phyloP scores from a whole-genome alignment of 1,140 invertebrate species.

The Hypothenemus hampei region DNA sequence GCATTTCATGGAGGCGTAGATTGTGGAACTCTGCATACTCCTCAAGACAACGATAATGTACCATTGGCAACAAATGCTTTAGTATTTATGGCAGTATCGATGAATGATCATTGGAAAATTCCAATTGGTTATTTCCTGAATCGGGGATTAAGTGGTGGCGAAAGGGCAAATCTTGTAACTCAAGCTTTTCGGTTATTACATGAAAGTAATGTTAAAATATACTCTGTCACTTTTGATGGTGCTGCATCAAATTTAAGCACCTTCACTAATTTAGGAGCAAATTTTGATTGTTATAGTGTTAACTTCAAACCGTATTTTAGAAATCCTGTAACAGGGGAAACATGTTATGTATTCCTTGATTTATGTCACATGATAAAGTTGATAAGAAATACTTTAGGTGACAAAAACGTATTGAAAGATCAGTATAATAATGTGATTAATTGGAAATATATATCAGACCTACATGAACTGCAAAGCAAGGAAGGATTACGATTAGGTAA shows the following conservation, averaged over 20 bases:
- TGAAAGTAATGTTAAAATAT: constrained; percentile 31
- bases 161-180: no score
- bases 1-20: no score
- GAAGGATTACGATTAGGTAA: constrained; percentile 32
- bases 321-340: constrained; percentile 10
- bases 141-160: no score
- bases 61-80: no score
- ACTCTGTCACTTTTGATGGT: constrained; percentile 33
- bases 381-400: constrained; percentile 19
- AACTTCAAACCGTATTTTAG: constrained; percentile 26
- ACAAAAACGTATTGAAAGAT: constrained; percentile 1
- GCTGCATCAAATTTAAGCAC: constrained; percentile 31
- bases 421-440: constrained; percentile 12
- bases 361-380: constrained; percentile 26
- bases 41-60: no score
- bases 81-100: no score
- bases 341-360: constrained; percentile 21
- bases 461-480: constrained; percentile 25
- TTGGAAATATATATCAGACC: constrained; percentile 23
- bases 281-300: constrained; percentile 28
- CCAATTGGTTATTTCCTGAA: no score
- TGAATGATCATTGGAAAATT: no score
- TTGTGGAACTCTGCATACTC: no score
- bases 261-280: constrained; percentile 32
- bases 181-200: constrained; percentile 27